Evolutionary conservation across 1,140 invertebrate species (phyloP).

Genomic region (Caenorhabditis latens): DNA sequence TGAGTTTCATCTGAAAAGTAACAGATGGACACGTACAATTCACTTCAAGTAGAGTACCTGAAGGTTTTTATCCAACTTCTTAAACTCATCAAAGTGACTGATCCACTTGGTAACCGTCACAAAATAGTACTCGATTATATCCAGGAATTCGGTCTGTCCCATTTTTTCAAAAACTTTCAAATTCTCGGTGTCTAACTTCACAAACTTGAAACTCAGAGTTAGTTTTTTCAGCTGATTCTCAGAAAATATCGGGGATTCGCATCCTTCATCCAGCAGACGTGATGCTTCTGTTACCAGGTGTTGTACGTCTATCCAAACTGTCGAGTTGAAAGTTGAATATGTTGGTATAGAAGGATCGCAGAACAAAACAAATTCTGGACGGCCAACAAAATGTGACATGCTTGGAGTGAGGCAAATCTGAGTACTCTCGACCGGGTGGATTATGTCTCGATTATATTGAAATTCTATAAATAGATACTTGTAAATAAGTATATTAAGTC

Average conservation of each 20-base stretch:
- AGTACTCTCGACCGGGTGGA: background rate
- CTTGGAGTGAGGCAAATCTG: background rate
- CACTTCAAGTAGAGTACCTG: background rate
- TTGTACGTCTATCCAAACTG: background rate
- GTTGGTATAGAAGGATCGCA: background rate
- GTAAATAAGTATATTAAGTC: too few relatives aligned
- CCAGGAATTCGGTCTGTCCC: background rate
- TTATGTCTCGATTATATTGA: background rate
- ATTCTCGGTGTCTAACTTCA: background rate
- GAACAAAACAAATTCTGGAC: constrained; percentile 1
- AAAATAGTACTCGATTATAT: constrained; percentile 18
- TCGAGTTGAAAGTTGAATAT: background rate
- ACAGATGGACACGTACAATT: background rate
- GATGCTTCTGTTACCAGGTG: background rate
- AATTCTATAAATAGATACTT: background rate
- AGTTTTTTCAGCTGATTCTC: constrained; percentile 21
- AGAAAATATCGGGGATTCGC: background rate
- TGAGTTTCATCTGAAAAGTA: background rate
- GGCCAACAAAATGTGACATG: background rate
- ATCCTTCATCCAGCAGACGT: background rate
- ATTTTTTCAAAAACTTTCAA: background rate
- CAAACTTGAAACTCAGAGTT: background rate
- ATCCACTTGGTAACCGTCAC: background rate
- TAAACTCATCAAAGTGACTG: background rate
- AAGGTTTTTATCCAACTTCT: background rate